A percentile compares a stretch with the other conserved stretches of the same genome.
Evolutionary conservation across 1,140 invertebrate genomes (phyloP).

Genomic region (Drosophila aff.): DNA sequence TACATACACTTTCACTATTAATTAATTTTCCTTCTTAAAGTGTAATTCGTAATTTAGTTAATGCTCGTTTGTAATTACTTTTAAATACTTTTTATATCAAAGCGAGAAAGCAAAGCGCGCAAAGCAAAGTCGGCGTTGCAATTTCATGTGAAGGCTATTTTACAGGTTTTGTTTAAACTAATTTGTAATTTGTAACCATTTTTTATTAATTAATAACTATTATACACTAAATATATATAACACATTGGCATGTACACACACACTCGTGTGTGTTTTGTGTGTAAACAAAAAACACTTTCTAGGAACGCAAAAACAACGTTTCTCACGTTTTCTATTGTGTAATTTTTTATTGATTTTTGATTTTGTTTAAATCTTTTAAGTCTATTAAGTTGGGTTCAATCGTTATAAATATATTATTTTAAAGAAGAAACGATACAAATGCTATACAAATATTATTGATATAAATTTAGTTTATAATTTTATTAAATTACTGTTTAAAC

Average conservation of each 20-base stretch:
- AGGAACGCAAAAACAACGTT: slow-evolving; percentile 34
- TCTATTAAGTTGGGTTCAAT: slow-evolving; percentile 78
- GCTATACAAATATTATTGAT: slow-evolving; percentile 74
- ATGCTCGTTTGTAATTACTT: slow-evolving; percentile 59
- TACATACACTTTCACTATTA: slow-evolving; percentile 54
- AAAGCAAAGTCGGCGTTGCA: slow-evolving; percentile 60
- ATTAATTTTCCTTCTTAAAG: slow-evolving; percentile 46
- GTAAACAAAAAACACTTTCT: slow-evolving; percentile 31
- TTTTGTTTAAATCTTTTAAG: slow-evolving; percentile 61
- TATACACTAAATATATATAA: slow-evolving; percentile 25
- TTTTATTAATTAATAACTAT: slow-evolving; percentile 50
- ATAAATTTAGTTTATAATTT: slow-evolving; percentile 74
- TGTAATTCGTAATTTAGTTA: slow-evolving; percentile 64
- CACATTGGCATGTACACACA: slow-evolving; percentile 37
- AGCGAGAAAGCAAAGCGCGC: slow-evolving; percentile 64
- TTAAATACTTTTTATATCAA: slow-evolving; percentile 60
- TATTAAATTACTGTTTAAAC: slow-evolving; percentile 81
- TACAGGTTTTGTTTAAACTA: slow-evolving; percentile 83
- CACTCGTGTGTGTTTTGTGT: slow-evolving; percentile 14
- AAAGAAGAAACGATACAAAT: slow-evolving; percentile 55
- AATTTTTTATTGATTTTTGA: slow-evolving; percentile 75
- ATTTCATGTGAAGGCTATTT: slow-evolving; percentile 81
- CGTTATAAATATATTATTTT: slow-evolving; percentile 73
- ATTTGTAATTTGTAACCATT: slow-evolving; percentile 63
- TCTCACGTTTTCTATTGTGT: slow-evolving; percentile 65